phyloP scores from a whole-genome alignment of 1,140 invertebrate species.

The Samia ricini region DNA sequence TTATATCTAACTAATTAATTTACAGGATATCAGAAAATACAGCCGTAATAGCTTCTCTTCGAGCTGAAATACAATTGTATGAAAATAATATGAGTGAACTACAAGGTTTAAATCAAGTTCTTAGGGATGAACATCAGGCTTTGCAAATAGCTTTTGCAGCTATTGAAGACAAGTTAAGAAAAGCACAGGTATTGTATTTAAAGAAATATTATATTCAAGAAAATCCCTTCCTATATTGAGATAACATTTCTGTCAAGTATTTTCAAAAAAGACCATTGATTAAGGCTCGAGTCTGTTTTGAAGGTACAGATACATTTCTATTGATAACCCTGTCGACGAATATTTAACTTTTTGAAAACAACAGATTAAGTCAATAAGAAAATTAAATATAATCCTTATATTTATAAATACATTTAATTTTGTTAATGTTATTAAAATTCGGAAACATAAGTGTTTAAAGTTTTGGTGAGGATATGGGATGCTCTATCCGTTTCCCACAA shows the following conservation, averaged over 20 bases:
- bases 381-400: too few relatives aligned
- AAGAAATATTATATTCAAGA: background rate
- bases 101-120: constrained; percentile 89
- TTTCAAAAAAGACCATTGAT: too few relatives aligned
- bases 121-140: constrained; percentile 97
- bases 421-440: too few relatives aligned
- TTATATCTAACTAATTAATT: constrained; percentile 14
- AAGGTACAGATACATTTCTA: background rate
- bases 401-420: too few relatives aligned
- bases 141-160: constrained; percentile 93
- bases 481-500: too few relatives aligned
- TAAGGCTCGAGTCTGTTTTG: background rate
- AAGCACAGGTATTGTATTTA: constrained; percentile 81
- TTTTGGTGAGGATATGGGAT: too few relatives aligned
- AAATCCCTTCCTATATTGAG: too few relatives aligned
- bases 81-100: constrained; percentile 83
- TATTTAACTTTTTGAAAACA: too few relatives aligned
- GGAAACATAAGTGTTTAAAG: too few relatives aligned
- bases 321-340: too few relatives aligned
- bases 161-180: constrained; percentile 93
- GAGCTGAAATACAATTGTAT: constrained; percentile 83
- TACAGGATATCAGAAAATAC: constrained; percentile 86
- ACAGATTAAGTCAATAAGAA: too few relatives aligned
- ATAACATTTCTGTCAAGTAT: too few relatives aligned
- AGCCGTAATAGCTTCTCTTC: constrained; percentile 81